phyloP scores from a whole-genome alignment of 2,797 vertebrate genomes.

The Acanthurus leucopareius region DNA sequence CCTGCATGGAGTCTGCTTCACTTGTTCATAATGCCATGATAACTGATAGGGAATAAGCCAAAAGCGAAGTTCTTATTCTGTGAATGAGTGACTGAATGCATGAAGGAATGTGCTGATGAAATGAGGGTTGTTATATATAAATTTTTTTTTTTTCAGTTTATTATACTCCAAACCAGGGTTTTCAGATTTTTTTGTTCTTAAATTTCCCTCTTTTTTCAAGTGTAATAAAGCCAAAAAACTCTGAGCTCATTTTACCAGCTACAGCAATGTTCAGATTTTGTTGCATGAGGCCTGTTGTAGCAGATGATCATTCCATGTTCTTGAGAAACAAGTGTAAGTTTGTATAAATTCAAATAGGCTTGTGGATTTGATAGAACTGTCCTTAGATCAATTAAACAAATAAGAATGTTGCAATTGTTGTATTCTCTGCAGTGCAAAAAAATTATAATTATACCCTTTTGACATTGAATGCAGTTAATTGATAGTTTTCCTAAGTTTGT shows the following conservation, averaged over 20 bases:
- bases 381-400: slow-evolving; percentile 17
- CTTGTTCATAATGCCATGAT: slow-evolving; percentile 6
- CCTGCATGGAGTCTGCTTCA: background rate
- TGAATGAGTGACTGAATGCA: background rate
- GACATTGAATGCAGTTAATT: no score
- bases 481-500: no score
- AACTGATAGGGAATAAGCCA: background rate
- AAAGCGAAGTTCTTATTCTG: background rate
- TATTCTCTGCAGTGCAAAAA: background rate
- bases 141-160: background rate
- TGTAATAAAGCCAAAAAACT: background rate
- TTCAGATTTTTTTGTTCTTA: background rate
- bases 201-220: background rate
- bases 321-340: slow-evolving; percentile 8
- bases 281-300: slow-evolving; percentile 11
- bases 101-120: slow-evolving; percentile 22
- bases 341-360: slow-evolving; percentile 17
- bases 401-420: background rate
- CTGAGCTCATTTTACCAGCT: background rate
- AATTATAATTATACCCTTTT: no score
- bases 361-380: slow-evolving; percentile 23
- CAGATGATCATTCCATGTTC: slow-evolving; percentile 58
- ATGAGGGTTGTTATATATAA: no score
- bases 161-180: background rate
- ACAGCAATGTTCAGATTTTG: background rate